These are phyloP conservation scores for Piaya cayana DNA, from an alignment of 2,113 vertebrate species.

Conservation along the genomic window DNA sequence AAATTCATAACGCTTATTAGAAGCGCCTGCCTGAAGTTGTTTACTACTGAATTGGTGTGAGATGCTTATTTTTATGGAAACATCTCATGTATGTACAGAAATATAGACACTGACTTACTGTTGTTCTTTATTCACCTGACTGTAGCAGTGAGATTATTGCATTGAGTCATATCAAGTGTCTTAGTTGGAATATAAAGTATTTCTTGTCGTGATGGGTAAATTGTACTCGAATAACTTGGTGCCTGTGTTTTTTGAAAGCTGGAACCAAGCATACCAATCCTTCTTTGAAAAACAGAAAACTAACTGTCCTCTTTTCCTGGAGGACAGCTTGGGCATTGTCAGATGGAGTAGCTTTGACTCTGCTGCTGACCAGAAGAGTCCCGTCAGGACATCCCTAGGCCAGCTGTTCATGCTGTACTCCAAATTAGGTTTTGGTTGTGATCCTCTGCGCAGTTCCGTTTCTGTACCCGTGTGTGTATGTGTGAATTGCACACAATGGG, in stretches of 20 bases:
- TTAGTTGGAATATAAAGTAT: not conserved
- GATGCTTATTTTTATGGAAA: not conserved
- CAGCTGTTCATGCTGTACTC: not conserved
- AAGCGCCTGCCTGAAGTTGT: not conserved
- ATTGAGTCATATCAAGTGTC: not conserved
- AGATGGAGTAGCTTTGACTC: not conserved
- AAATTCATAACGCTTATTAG: not conserved
- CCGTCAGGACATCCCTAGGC: not conserved
- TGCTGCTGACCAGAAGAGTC: not conserved
- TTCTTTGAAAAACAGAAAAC: not conserved
- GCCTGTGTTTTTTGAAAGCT: not conserved
- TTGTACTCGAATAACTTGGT: not conserved
- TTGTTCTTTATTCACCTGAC: not conserved
- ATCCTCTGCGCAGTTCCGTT: not conserved
- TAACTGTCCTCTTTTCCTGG: not conserved
- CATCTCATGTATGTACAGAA: rapidly evolving
- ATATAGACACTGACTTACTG: not conserved
- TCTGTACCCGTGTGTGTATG: rapidly evolving
- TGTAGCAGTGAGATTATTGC: not conserved
- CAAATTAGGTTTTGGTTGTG: not conserved
- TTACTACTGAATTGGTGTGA: not conserved
- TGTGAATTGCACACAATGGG: rapidly evolving
- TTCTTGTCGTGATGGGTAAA: not conserved
- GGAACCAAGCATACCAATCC: not conserved
- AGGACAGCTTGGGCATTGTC: not conserved